Conservation (phyloP, 1,140 invertebrate species). For the Teleogryllus occipitalis region DNA sequence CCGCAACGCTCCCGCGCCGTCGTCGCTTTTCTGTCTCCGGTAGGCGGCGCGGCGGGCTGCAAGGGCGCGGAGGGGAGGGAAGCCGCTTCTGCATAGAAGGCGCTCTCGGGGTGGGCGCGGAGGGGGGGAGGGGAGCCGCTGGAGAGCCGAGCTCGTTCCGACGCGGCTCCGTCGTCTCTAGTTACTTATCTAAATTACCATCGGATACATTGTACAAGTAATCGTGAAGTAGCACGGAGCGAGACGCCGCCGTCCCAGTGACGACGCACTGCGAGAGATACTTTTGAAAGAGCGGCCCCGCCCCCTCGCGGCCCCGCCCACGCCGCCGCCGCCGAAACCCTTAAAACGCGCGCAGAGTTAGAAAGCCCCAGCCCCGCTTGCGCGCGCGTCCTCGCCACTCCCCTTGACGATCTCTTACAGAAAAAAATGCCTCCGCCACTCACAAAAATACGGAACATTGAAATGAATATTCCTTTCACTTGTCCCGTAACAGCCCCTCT, state of each 20-base stretch:
- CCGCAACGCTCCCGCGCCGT: neutral
- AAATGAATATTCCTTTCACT: neutral
- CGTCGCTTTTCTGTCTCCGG: neutral
- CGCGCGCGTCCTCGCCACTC: neutral
- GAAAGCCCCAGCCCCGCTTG: neutral
- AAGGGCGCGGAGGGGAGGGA: too few relatives aligned
- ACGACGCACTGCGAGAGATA: neutral
- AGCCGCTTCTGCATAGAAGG: neutral
- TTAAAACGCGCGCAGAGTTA: constrained; percentile 3
- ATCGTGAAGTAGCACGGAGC: neutral
- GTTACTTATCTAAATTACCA: constrained; percentile 5
- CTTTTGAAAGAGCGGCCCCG: neutral
- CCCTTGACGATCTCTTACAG: constrained; percentile 3
- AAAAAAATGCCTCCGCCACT: neutral
- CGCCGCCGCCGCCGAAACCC: neutral
- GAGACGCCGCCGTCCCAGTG: neutral
- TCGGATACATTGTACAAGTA: neutral
- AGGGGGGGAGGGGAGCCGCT: neutral
- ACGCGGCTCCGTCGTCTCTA: neutral
- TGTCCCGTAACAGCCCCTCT: neutral
- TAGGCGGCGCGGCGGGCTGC: too few relatives aligned
- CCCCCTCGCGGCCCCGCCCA: too few relatives aligned
- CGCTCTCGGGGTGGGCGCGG: too few relatives aligned
- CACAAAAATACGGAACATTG: constrained; percentile 4
- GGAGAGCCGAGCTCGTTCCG: neutral